Evolutionary conservation across 2,888 invertebrate species (phyloP).

Genomic region (Iselma pallidipennis): DNA sequence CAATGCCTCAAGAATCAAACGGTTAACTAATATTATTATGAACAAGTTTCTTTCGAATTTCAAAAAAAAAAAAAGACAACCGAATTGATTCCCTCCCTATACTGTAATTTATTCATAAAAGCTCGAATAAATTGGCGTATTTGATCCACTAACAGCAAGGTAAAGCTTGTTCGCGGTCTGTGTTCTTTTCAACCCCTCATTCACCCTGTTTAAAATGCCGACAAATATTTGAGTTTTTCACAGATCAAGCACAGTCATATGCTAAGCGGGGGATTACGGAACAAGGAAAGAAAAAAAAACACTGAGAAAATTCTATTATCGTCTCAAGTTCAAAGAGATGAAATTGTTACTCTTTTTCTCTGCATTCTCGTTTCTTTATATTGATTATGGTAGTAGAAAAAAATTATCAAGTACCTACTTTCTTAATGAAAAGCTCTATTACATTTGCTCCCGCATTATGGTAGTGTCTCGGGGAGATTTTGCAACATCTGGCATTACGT

Average conservation of each 20-base stretch:
- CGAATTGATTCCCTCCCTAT: slow-evolving; percentile 23
- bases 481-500: slow-evolving; percentile 51
- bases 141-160: slow-evolving; percentile 43
- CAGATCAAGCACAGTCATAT: slow-evolving; percentile 48
- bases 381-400: not conserved
- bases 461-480: slow-evolving; percentile 19
- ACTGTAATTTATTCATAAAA: slow-evolving; percentile 48
- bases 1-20: slow-evolving; percentile 34
- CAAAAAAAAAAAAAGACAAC: slow-evolving; percentile 34
- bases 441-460: slow-evolving; percentile 10
- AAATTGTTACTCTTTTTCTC: slow-evolving; percentile 3
- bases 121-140: slow-evolving; percentile 48
- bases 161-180: slow-evolving; percentile 31
- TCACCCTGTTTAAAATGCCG: slow-evolving; percentile 47
- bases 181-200: slow-evolving; percentile 34
- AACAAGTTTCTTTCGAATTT: slow-evolving; percentile 1
- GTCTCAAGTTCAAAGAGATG: not conserved
- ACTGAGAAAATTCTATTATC: slow-evolving; percentile 18
- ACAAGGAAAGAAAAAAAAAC: slow-evolving; percentile 22
- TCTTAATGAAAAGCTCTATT: slow-evolving; percentile 6
- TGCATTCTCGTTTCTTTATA: not conserved
- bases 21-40: slow-evolving; percentile 11
- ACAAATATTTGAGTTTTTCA: slow-evolving; percentile 49
- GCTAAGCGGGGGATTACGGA: slow-evolving; percentile 45
- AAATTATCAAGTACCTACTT: not conserved